Conservation (phyloP, 2,888 invertebrate species). For the Ornithoptera alexandrae region DNA sequence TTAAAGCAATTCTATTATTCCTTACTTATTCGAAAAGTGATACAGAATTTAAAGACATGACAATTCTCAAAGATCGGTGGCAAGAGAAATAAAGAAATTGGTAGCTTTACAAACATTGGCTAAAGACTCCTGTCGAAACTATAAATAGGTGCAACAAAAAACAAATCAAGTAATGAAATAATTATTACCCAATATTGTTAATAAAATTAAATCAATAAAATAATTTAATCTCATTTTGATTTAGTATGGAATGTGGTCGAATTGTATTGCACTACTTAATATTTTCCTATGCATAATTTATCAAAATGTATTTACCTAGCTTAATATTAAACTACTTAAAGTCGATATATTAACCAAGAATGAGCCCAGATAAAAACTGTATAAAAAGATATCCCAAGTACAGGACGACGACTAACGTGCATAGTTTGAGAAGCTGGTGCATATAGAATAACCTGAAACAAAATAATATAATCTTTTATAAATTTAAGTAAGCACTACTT, state of each 20-base stretch:
- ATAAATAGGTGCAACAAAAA: too few species aligned
- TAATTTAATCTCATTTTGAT: background rate
- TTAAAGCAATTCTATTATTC: too few species aligned
- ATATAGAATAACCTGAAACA: slow-evolving; percentile 69
- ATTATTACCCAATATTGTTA: too few species aligned
- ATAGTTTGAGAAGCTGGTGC: slow-evolving; percentile 64
- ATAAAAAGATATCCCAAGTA: slow-evolving; percentile 50
- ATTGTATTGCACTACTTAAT: background rate
- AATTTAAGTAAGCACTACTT: background rate
- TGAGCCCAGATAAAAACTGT: slow-evolving; percentile 30
- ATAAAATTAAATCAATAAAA: too few species aligned
- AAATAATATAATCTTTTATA: slow-evolving; percentile 31
- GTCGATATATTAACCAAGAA: slow-evolving; percentile 16
- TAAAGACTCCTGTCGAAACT: too few species aligned
- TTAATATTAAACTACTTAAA: background rate
- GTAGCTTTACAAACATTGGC: too few species aligned
- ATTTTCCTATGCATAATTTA: background rate
- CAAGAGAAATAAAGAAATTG: too few species aligned
- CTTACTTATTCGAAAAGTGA: too few species aligned
- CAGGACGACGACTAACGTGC: slow-evolving; percentile 46
- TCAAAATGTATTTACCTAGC: background rate
- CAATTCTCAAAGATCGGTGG: too few species aligned
- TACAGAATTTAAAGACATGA: too few species aligned
- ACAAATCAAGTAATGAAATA: too few species aligned
- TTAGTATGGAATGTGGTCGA: background rate